Percentiles rank a stretch among this genome's conserved stretches.
These are phyloP conservation scores for Eurosta solidaginis DNA, from an alignment of 1,140 invertebrate species.

Conservation along the genomic window DNA sequence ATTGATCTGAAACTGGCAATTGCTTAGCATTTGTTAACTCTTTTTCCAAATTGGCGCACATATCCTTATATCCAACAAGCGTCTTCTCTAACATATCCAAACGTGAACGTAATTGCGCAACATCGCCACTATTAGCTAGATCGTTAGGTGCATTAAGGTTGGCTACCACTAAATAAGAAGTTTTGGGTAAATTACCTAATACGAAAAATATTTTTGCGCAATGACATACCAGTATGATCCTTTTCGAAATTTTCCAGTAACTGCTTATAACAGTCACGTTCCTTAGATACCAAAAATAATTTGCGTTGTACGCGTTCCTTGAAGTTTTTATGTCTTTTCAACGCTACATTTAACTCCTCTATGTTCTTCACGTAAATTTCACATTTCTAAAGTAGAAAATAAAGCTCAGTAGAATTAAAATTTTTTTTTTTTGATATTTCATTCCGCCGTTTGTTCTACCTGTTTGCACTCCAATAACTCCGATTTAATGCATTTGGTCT, in stretches of 20 bases:
- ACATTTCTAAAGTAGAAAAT: constrained; percentile 41
- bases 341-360: constrained; percentile 62
- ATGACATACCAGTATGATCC: constrained; percentile 66
- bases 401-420: background rate
- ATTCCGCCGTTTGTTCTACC: background rate
- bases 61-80: constrained; percentile 70
- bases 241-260: constrained; percentile 83
- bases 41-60: constrained; percentile 70
- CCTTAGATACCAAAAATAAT: constrained; percentile 71
- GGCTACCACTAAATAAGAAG: constrained; percentile 26
- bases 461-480: constrained; percentile 25
- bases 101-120: constrained; percentile 62
- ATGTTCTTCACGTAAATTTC: constrained; percentile 61
- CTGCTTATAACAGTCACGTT: constrained; percentile 73
- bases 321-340: constrained; percentile 67
- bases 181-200: background rate
- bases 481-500: constrained; percentile 43
- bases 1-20: constrained; percentile 41
- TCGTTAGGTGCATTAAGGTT: background rate
- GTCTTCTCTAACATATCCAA: constrained; percentile 70
- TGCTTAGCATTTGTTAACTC: constrained; percentile 60
- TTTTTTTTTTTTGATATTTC: background rate
- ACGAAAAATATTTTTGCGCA: background rate
- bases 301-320: constrained; percentile 68
- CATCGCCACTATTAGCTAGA: constrained; percentile 41